Conservation (phyloP, 2,113 vertebrate genomes). For the Puffinus mauretanicus region DNA sequence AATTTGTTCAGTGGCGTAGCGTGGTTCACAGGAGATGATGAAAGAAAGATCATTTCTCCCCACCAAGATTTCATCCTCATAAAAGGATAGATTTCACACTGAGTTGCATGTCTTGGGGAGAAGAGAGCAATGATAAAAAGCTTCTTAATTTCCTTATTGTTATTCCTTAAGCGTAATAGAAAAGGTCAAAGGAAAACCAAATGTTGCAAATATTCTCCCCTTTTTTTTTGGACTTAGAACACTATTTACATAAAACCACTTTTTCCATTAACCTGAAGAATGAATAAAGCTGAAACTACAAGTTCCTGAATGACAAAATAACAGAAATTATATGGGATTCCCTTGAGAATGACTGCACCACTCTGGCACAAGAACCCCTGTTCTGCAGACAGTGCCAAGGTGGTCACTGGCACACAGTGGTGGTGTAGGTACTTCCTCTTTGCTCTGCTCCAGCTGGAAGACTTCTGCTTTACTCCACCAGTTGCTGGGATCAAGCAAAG, state of each 20-base stretch:
- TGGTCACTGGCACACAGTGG: no score
- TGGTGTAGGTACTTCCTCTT: neutral
- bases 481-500: neutral
- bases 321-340: neutral
- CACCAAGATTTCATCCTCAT: neutral
- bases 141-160: neutral
- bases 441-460: neutral
- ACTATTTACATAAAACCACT: neutral
- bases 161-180: neutral
- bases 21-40: neutral
- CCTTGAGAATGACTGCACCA: neutral
- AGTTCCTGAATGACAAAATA: neutral
- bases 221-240: neutral
- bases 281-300: neutral
- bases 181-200: neutral
- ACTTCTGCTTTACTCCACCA: neutral
- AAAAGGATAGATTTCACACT: neutral
- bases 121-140: neutral
- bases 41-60: neutral
- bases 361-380: neutral
- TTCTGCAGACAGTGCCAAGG: neutral
- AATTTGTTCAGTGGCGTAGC: neutral
- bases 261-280: neutral
- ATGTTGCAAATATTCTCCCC: fast-evolving
- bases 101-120: neutral